Base-by-base conservation (phyloP, 2,888 invertebrate species). In the Arctia plantaginis region DNA sequence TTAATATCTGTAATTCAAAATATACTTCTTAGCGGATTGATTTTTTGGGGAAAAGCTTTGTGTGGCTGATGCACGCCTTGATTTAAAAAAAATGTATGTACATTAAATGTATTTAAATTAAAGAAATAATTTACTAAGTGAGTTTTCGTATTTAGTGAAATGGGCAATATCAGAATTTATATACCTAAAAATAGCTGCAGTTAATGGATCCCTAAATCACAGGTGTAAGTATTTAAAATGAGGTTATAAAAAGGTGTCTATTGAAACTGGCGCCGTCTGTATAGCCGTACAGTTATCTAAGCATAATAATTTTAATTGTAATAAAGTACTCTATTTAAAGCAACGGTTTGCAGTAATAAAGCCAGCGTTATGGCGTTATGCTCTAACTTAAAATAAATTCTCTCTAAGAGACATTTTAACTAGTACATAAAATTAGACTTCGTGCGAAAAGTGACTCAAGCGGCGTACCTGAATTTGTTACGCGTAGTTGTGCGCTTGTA, bases 381-480 rank as follows among this genome's bases (percentile, higher is more conserved):
- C 33, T 30, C 8, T 27, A 67, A 27, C 59, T 47, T 65, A 30
- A 70, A 62, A 70, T 30, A 44, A 41, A 59, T 64, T 30, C 59
- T 69, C 12, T 47, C n/a, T 69, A 39, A 39, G n/a, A 35, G 39
- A 55, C 23, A n/a, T 20, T 67, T 67, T 41, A 66, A 66, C 35
- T 66, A 23, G 27, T 71, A 65, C 71, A 27, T 44, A 71, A 66
- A 71, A 65, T 33, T n/a, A 65, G 33, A 47, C 30, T 71, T 71
- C 64, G 51, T 66, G 27, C 39, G 72, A 72, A 66, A 72, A 66
- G 39, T 72, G 66, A 72, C 72, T 55, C n/a, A 27, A 55, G 13
- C 55, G 66, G 39, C 10, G 39, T 55, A 20, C 23, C n/a, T 55
- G 44, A 66, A 72, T 72, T 72, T 27, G 66, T 35, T 55, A 72